Conservation (phyloP, 2,113 vertebrate species). For the Prolemur simus region DNA sequence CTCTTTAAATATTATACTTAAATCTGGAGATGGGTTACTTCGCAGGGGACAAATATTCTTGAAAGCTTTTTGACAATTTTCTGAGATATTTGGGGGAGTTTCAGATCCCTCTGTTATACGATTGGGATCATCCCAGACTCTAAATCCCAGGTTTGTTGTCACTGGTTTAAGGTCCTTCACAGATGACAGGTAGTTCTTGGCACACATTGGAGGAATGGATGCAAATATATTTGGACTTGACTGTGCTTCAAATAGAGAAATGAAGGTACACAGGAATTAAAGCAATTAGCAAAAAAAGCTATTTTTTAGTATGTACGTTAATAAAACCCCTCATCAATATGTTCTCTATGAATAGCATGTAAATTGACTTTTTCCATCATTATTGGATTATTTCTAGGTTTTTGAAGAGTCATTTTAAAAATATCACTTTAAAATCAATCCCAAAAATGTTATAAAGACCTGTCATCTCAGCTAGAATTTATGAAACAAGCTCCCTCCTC, state of each 20-base stretch:
- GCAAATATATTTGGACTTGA: not conserved
- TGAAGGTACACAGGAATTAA: not conserved
- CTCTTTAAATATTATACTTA: not conserved
- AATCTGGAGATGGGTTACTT: not conserved
- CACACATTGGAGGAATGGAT: not conserved
- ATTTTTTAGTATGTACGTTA: not conserved
- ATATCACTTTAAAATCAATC: conserved; percentile 21
- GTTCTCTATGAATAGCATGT: conserved; percentile 11
- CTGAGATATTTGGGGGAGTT: not conserved
- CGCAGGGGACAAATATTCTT: not conserved
- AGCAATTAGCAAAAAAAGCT: not conserved
- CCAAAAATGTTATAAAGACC: not conserved
- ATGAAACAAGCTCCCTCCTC: not conserved
- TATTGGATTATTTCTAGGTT: conserved; percentile 6
- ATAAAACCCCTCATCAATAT: not conserved
- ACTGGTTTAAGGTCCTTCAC: not conserved
- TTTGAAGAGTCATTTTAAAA: conserved; percentile 7
- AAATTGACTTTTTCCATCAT: not conserved
- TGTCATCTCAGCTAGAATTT: conserved; percentile 32
- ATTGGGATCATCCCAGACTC: not conserved
- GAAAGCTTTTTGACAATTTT: not conserved
- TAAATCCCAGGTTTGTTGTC: not conserved
- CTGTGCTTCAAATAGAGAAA: not conserved
- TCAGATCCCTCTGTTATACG: not conserved
- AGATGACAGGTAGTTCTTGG: not conserved